Evolutionary conservation across 2,888 invertebrate species (phyloP), one percentile per base, ranked within the genome.

Genomic region (Ceriagrion tenellum): DNA sequence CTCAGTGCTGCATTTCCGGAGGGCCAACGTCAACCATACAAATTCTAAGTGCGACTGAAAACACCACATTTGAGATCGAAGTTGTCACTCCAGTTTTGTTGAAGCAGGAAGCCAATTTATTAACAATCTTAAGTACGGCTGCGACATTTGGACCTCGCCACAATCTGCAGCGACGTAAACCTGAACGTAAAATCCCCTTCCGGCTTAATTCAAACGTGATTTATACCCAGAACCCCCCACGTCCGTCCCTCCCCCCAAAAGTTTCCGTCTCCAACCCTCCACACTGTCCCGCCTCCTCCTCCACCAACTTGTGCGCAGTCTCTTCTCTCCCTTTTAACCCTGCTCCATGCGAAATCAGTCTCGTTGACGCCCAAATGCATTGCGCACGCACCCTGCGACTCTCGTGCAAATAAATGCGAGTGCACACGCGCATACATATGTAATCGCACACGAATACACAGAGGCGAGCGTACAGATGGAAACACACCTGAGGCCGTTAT

Each of bases 181-280:
- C 89, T 56, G 69, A 93, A 35, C 74, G 40, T 47, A n/a, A 93
- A 93, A 47, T 93, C 93, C 63, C 63, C 69, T 74, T 13, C 30
- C 47, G 81, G 81, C 93, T 93, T 93, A 47, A 47, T 69, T 69
- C 93, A 69, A 74, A 93, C n/a, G n/a, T 93, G 93, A 93, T 93
- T 93, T 74, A 93, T 93, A n/a, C 47, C 69, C 93, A 23, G 56
- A 47, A 93, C 8, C 47, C 26, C 40, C 47, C 26, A 3, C 59
- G n/a, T 13, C 26, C 63, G 2, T 23, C 26, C 8, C 91, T 23
- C 20, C 26, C 91, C 63, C 59, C 59, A 20, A 59, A 59, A 59
- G 47, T 2, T 69, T 69, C 23, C 69, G 8, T 26, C 69, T 35
- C 81, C 35, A 23, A 20, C 74, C 30, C 81, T 35, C 30, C 8